Conservation (phyloP, 2,797 vertebrate genomes). For the Tachyglossus aculeatus region DNA sequence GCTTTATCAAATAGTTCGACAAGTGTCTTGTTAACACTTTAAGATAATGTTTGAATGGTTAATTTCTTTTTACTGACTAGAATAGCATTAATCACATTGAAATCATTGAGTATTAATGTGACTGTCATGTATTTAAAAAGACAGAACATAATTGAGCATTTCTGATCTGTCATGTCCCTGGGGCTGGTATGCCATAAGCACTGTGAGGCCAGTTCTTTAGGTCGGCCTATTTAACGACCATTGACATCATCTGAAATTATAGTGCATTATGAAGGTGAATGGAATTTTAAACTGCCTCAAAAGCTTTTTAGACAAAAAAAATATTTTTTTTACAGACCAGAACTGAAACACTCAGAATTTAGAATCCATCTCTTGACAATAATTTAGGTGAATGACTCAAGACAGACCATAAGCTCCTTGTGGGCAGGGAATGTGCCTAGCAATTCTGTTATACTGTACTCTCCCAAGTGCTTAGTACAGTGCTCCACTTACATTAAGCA, state of each 20-base stretch:
- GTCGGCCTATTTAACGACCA: neutral
- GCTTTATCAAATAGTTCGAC: conserved; percentile 26
- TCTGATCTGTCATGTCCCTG: neutral
- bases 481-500: too few species aligned
- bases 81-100: conserved; percentile 27
- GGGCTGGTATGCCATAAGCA: neutral
- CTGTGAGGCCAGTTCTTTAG: neutral
- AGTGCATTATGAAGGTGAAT: neutral
- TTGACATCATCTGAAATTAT: neutral
- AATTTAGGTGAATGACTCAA: neutral
- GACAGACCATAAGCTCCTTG: too few species aligned
- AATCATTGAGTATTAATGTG: conserved; percentile 28
- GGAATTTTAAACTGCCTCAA: neutral
- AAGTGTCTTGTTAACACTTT: conserved; percentile 26
- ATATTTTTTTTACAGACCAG: neutral
- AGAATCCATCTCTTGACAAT: neutral
- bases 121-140: conserved; percentile 23
- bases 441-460: too few species aligned
- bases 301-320: neutral
- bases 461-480: too few species aligned
- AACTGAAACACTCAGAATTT: neutral
- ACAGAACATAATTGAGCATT: neutral
- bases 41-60: conserved; percentile 34
- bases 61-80: conserved; percentile 23
- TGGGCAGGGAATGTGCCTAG: too few species aligned